Conservation (phyloP, 2,113 vertebrate genomes). For the Antechinus flavipes region DNA sequence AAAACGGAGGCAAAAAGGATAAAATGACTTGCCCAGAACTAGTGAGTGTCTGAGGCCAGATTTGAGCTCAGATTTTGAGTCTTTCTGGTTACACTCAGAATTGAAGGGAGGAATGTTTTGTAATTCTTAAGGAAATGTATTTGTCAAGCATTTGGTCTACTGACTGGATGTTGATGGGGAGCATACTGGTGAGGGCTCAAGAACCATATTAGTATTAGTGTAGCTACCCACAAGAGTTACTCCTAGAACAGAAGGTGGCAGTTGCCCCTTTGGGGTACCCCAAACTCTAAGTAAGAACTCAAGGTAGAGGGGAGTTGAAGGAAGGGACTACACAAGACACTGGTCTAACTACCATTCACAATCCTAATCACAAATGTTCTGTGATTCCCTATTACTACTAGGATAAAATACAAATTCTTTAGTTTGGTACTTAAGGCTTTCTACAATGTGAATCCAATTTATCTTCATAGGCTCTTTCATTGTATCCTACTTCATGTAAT, state of each 20-base stretch:
- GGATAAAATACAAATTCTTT: background rate
- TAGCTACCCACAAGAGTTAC: background rate
- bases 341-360: background rate
- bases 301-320: background rate
- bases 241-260: background rate
- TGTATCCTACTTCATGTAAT: background rate
- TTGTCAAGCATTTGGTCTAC: too few species aligned
- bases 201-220: too few species aligned
- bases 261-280: background rate
- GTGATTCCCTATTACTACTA: background rate
- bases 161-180: too few species aligned
- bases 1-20: too few species aligned
- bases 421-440: background rate
- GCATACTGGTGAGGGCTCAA: too few species aligned
- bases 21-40: too few species aligned
- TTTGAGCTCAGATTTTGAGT: too few species aligned
- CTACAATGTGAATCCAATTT: background rate
- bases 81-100: background rate
- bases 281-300: background rate
- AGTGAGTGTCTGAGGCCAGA: too few species aligned
- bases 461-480: background rate
- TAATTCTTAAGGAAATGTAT: too few species aligned
- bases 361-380: background rate
- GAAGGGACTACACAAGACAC: background rate
- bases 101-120: background rate